Percentiles rank a stretch among this genome's conserved stretches.
phyloP scores from a whole-genome alignment of 2,113 vertebrate genomes.

The Phrynosoma platyrhinos region DNA sequence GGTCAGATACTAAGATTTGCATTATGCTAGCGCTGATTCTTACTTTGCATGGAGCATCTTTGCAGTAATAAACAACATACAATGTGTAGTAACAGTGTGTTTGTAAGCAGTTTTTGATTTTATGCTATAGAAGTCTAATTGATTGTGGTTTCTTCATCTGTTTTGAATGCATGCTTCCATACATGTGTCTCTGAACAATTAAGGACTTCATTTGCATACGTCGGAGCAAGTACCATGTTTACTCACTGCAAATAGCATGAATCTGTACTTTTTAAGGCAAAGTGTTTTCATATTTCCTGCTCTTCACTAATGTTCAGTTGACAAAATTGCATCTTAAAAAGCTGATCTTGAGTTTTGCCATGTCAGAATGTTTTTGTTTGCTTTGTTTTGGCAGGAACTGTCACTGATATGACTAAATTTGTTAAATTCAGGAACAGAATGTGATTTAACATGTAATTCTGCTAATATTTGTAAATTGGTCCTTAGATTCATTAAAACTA shows the following conservation, averaged over 20 bases:
- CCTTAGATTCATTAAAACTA: neutral
- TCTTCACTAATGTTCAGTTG: neutral
- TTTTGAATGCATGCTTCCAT: neutral
- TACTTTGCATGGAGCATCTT: neutral
- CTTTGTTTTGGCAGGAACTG: neutral
- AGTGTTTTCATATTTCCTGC: no score
- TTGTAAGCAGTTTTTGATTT: neutral
- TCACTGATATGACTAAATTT: neutral
- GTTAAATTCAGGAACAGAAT: no score
- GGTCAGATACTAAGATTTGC: neutral
- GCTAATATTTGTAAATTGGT: neutral
- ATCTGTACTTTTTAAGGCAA: neutral
- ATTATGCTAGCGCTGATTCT: neutral
- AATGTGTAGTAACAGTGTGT: neutral
- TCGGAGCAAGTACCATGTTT: neutral
- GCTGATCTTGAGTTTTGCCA: neutral
- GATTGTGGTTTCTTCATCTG: neutral
- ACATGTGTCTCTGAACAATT: neutral
- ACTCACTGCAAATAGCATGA: neutral
- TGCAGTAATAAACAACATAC: neutral
- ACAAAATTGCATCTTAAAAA: neutral
- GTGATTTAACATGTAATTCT: neutral
- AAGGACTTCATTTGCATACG: neutral
- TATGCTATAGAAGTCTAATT: neutral
- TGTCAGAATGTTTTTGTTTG: neutral